phyloP scores from a whole-genome alignment of 2,888 invertebrate species.

The Trachelus iudaicus region DNA sequence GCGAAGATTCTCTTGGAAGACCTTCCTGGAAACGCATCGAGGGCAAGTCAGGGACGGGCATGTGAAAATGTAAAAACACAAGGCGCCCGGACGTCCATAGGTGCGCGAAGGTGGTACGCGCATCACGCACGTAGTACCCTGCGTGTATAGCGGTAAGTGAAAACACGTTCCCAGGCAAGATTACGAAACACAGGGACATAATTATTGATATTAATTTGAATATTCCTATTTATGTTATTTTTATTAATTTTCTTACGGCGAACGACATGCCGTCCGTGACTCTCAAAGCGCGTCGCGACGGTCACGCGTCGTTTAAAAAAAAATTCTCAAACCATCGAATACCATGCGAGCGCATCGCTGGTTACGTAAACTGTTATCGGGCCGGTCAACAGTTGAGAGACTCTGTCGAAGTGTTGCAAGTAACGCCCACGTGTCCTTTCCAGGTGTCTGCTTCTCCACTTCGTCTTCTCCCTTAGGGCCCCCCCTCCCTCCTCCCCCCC shows the following conservation, averaged over 20 bases:
- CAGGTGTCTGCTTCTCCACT: slow-evolving; percentile 1
- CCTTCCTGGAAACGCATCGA: slow-evolving; percentile 3
- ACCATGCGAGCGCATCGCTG: neutral
- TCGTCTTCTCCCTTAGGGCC: neutral
- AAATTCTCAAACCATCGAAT: neutral
- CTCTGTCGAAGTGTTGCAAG: slow-evolving; percentile 23
- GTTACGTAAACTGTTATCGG: neutral
- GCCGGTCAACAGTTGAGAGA: slow-evolving; percentile 10
- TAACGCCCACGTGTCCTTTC: slow-evolving; percentile 24
- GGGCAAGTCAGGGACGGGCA: slow-evolving; percentile 2
- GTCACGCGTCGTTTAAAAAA: neutral
- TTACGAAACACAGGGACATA: slow-evolving; percentile 24
- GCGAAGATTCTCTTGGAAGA: neutral
- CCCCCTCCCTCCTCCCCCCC: neutral
- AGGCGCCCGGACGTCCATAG: neutral
- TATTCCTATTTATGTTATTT: slow-evolving; percentile 17
- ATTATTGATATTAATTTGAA: slow-evolving; percentile 30
- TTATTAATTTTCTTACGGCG: slow-evolving; percentile 6
- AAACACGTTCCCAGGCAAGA: slow-evolving; percentile 20
- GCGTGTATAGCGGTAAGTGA: slow-evolving; percentile 8
- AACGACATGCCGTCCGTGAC: neutral
- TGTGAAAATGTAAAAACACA: slow-evolving; percentile 3
- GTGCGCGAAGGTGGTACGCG: neutral
- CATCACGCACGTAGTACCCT: slow-evolving; percentile 5
- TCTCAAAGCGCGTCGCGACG: neutral